Evolutionary conservation across 2,113 vertebrate species (phyloP).

Genomic region (Petrocephalus zakoni): DNA sequence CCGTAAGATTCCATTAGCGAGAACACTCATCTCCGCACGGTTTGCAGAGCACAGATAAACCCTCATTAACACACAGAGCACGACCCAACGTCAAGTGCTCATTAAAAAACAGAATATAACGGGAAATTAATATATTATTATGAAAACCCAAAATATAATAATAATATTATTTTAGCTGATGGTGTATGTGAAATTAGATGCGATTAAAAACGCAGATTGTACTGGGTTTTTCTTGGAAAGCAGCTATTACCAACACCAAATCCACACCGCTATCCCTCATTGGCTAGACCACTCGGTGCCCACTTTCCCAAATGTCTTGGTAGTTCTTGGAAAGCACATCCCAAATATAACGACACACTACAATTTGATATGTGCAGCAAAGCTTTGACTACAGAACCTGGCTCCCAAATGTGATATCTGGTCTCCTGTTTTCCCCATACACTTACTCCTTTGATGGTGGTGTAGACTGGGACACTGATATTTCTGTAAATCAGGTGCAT

Average conservation of each 20-base stretch:
- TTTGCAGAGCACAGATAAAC: not conserved
- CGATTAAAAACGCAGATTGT: not conserved
- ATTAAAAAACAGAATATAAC: not conserved
- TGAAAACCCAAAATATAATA: not conserved
- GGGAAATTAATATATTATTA: not conserved
- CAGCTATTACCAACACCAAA: not conserved
- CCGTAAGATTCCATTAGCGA: not conserved
- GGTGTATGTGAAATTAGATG: not conserved
- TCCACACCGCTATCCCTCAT: not conserved
- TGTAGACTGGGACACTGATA: conserved; percentile 76
- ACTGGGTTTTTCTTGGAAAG: not conserved
- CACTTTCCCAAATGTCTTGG: not conserved
- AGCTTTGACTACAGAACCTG: not conserved
- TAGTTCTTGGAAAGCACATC: not conserved
- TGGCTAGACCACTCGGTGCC: not conserved
- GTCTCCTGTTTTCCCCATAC: not conserved
- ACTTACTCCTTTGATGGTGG: conserved; percentile 81
- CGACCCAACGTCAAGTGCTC: not conserved
- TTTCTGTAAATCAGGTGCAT: conserved; percentile 76
- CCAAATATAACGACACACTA: not conserved
- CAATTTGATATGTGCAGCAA: not conserved
- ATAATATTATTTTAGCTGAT: not conserved
- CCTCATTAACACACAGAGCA: not conserved
- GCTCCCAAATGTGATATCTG: not conserved
- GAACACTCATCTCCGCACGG: too few species aligned